A percentile compares a stretch with the other conserved stretches of the same genome.
Conservation (phyloP, 64 coral and sea anemone genomes). For the Dendronephthya gigantea region DNA sequence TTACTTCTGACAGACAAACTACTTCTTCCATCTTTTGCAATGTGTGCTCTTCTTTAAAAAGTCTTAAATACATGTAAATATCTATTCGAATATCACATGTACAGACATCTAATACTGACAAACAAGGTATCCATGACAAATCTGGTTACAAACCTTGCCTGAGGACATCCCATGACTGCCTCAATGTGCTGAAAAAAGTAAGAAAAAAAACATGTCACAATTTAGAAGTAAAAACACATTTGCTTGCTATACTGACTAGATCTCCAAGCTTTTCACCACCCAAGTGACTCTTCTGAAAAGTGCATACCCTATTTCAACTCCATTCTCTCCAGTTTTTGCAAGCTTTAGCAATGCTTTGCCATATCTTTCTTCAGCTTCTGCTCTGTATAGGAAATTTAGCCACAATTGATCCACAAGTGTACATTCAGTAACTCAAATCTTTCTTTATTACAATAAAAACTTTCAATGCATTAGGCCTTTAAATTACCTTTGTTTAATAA, state of each 20-base stretch:
- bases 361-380: slow-evolving; percentile 93
- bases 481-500: slow-evolving; percentile 93
- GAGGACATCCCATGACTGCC: not conserved
- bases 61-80: too few relatives aligned
- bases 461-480: too few relatives aligned
- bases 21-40: too few relatives aligned
- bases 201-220: not conserved
- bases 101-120: not conserved
- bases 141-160: not conserved
- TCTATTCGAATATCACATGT: too few relatives aligned
- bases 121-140: not conserved
- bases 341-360: slow-evolving; percentile 66
- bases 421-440: too few relatives aligned
- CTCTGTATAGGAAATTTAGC: slow-evolving; percentile 35
- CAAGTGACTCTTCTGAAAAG: too few relatives aligned
- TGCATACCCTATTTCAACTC: slow-evolving; percentile 77
- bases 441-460: too few relatives aligned
- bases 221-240: not conserved
- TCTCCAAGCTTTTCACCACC: too few relatives aligned
- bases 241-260: too few relatives aligned
- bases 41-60: too few relatives aligned
- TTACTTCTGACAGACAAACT: too few relatives aligned
- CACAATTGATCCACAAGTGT: too few relatives aligned
- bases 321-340: slow-evolving; percentile 49
- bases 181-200: not conserved